Conservation (phyloP, 2,113 vertebrate species). For the Platanista minor region DNA sequence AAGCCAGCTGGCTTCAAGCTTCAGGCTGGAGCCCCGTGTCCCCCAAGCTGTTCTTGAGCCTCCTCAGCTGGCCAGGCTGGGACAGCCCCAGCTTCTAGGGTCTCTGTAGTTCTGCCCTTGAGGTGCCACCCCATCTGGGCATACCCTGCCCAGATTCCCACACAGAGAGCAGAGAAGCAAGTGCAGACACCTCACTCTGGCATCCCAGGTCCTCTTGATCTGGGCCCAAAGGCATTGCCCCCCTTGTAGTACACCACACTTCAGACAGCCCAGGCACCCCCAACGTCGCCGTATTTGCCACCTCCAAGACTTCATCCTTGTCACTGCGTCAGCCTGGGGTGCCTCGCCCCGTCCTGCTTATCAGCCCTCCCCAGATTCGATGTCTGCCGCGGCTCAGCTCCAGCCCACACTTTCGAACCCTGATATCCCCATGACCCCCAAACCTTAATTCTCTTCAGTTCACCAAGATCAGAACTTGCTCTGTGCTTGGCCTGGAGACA, state of each 20-base stretch:
- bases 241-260: neutral
- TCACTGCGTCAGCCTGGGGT: neutral
- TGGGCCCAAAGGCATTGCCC: neutral
- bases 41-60: neutral
- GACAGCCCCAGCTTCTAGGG: neutral
- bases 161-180: neutral
- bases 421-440: neutral
- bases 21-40: neutral
- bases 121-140: neutral
- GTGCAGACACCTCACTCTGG: neutral
- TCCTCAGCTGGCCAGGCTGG: no score
- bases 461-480: neutral
- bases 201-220: neutral
- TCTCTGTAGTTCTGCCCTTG: neutral
- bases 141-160: neutral
- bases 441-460: neutral
- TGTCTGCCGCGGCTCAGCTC: neutral
- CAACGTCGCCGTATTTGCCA: fast-evolving
- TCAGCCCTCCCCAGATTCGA: neutral
- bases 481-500: neutral
- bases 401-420: neutral
- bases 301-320: neutral
- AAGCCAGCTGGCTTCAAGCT: neutral
- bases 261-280: neutral
- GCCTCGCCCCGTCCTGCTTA: neutral